Evolutionary conservation across 2,113 vertebrate species (phyloP).

Genomic region (Etheostoma spectabile): DNA sequence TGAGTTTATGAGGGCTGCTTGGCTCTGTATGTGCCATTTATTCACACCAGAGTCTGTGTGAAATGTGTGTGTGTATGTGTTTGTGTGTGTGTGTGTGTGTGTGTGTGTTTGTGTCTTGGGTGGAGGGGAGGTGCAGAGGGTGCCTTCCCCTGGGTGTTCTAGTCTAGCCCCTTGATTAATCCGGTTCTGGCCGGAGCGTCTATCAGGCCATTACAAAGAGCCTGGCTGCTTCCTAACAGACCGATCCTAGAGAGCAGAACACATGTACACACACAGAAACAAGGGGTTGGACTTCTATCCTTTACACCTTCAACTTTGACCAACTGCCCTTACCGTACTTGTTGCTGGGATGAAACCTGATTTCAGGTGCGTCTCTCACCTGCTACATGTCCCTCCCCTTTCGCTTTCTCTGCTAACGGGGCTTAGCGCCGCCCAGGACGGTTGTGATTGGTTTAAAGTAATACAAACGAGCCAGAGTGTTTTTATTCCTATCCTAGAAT

Average conservation of each 20-base stretch:
- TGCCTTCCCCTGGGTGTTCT: slow-evolving; percentile 25
- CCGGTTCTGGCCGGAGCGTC: slow-evolving; percentile 43
- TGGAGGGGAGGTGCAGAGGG: slow-evolving; percentile 24
- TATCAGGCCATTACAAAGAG: slow-evolving; percentile 50
- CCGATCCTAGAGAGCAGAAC: slow-evolving; percentile 15
- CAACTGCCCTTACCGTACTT: too few relatives aligned
- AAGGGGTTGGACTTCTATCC: background rate
- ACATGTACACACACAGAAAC: slow-evolving; percentile 10
- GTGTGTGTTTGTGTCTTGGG: background rate
- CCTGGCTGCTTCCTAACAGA: slow-evolving; percentile 32
- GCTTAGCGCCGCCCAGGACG: too few relatives aligned
- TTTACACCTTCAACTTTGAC: too few relatives aligned
- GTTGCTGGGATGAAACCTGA: too few relatives aligned
- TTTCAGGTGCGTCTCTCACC: too few relatives aligned
- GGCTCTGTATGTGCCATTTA: slow-evolving; percentile 14
- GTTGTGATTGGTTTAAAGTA: too few relatives aligned
- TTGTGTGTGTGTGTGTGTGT: too few relatives aligned
- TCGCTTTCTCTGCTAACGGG: too few relatives aligned
- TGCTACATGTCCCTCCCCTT: too few relatives aligned
- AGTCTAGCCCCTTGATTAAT: slow-evolving; percentile 67
- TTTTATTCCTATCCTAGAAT: too few relatives aligned
- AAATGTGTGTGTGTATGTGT: slow-evolving; percentile 7
- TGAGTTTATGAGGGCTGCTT: slow-evolving; percentile 10
- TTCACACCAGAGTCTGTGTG: slow-evolving; percentile 16
- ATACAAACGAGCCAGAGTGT: too few relatives aligned